These are phyloP conservation scores for Lichenostomus cassidix DNA, from an alignment of 2,113 vertebrate species.

Conservation along the genomic window DNA sequence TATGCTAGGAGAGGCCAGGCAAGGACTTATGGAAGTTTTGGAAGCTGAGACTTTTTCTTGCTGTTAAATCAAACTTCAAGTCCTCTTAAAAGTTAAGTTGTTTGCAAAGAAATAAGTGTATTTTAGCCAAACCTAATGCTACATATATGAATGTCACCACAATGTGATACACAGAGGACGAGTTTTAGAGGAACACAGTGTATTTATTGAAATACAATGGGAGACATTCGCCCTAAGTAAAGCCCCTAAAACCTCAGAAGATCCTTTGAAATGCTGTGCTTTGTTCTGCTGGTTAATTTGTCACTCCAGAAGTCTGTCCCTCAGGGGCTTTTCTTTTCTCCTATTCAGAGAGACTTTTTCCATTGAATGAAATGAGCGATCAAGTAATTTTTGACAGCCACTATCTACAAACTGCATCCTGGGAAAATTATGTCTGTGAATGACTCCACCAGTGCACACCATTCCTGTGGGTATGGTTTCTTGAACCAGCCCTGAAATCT, in stretches of 20 bases:
- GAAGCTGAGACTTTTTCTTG: neutral
- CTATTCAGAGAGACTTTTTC: neutral
- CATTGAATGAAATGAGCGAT: neutral
- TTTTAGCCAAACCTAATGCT: neutral
- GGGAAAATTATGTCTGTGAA: neutral
- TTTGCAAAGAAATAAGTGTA: neutral
- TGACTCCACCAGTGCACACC: neutral
- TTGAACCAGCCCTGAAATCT: neutral
- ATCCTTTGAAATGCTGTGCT: neutral
- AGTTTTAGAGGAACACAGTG: neutral
- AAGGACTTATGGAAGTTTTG: neutral
- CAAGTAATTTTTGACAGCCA: neutral
- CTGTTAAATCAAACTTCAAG: neutral
- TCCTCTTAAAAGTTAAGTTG: neutral
- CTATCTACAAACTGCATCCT: neutral
- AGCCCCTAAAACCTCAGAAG: neutral
- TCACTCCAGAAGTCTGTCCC: neutral
- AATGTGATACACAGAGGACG: neutral
- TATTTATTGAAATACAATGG: neutral
- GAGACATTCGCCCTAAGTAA: neutral
- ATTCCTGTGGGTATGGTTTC: neutral
- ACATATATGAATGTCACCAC: neutral
- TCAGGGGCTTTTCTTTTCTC: neutral
- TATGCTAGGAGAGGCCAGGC: neutral
- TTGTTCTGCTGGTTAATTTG: constrained; percentile 5